phyloP scores from a whole-genome alignment of 2,113 vertebrate species.

The Empidonax alnorum region DNA sequence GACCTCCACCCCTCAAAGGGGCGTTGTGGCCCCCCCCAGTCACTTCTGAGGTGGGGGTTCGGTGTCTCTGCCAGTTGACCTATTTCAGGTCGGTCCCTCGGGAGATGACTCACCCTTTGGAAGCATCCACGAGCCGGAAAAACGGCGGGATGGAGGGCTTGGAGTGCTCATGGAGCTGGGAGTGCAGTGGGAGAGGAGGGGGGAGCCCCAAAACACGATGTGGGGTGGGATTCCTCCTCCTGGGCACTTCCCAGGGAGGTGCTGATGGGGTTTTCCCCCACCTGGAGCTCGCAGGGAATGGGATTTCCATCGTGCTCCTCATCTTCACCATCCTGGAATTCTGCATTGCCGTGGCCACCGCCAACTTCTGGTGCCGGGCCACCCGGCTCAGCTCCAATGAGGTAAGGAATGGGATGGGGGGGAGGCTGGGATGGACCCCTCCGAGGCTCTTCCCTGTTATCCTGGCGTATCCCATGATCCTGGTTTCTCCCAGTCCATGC shows the following conservation, averaged over 20 bases:
- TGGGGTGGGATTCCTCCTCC: background rate
- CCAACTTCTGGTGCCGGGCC: constrained; percentile 54
- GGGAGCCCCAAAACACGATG: fast-evolving
- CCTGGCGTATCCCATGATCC: background rate
- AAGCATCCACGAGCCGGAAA: background rate
- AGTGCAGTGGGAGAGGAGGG: background rate
- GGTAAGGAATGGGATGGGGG: background rate
- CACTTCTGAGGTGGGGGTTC: background rate
- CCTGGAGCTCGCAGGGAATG: constrained; percentile 48
- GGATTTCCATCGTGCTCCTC: constrained; percentile 61
- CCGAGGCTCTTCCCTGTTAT: fast-evolving
- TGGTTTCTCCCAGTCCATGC: background rate
- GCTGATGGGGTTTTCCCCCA: background rate
- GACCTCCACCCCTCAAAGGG: background rate
- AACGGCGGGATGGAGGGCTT: fast-evolving
- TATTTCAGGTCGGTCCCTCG: background rate
- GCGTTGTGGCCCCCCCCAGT: background rate
- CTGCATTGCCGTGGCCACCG: constrained; percentile 32
- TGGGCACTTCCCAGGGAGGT: background rate
- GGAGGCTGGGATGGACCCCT: background rate
- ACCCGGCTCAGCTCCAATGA: constrained; percentile 32
- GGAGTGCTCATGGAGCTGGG: background rate
- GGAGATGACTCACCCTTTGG: background rate
- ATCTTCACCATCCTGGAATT: constrained; percentile 68
- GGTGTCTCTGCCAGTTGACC: background rate